Evolutionary conservation across 2,113 vertebrate genomes (phyloP).

Genomic region (Verasper variegatus): DNA sequence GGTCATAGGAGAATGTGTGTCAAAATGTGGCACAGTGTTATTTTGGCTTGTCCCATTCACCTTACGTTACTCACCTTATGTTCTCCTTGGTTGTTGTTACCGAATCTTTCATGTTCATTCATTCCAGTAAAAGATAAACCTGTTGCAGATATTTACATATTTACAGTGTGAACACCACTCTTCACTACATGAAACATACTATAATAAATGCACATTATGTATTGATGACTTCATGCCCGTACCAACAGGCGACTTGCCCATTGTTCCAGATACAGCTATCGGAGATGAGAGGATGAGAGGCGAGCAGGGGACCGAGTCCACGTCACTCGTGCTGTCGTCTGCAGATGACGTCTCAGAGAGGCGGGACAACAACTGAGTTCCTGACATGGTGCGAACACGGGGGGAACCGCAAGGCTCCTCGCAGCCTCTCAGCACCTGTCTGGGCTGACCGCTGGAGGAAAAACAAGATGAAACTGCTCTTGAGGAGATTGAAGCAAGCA

Average conservation of each 20-base stretch:
- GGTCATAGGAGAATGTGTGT: too few species aligned
- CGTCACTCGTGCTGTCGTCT: conserved; percentile 91
- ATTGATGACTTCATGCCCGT: background rate
- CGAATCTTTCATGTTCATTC: conserved; percentile 81
- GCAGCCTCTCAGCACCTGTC: conserved; percentile 90
- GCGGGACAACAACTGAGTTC: conserved; percentile 85
- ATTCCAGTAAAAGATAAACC: conserved; percentile 87
- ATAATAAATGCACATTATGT: background rate
- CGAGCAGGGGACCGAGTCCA: conserved; percentile 90
- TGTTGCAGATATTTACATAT: conserved; percentile 55
- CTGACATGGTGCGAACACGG: conserved; percentile 88
- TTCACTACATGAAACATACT: background rate
- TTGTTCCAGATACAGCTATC: conserved; percentile 42
- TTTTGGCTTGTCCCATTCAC: background rate
- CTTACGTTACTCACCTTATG: conserved; percentile 84
- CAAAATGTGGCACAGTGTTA: too few species aligned
- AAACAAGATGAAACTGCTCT: background rate
- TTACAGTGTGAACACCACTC: background rate
- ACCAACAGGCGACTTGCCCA: conserved; percentile 78
- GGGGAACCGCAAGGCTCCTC: conserved; percentile 95
- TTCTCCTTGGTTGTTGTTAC: conserved; percentile 80
- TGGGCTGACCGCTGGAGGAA: conserved; percentile 88
- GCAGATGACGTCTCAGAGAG: conserved; percentile 91
- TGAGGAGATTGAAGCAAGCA: background rate
- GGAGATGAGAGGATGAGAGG: conserved; percentile 80